Conservation (phyloP, 2,113 vertebrate species). For the Dinomys branickii region DNA sequence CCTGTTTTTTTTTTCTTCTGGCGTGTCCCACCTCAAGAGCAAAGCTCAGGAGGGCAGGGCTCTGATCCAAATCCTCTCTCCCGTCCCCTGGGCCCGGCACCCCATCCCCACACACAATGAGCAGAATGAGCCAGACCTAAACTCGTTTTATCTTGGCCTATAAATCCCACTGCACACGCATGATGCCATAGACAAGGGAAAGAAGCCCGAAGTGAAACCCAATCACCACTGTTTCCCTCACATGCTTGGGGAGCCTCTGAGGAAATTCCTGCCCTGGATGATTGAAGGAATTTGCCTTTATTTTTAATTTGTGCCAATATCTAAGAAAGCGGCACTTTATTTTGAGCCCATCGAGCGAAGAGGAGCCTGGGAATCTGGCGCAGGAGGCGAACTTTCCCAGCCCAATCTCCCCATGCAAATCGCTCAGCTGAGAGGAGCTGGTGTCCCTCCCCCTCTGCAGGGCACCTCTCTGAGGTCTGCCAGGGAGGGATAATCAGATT, state of each 20-base stretch:
- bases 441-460: background rate
- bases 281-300: constrained; percentile 29
- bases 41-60: background rate
- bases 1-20: background rate
- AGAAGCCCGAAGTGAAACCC: background rate
- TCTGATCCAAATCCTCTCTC: background rate
- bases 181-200: background rate
- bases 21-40: background rate
- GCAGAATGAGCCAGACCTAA: background rate
- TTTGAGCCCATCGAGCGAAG: background rate
- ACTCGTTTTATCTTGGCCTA: background rate
- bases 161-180: background rate
- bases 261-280: background rate
- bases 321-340: constrained; percentile 67
- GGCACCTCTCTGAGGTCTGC: background rate
- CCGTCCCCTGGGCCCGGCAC: background rate
- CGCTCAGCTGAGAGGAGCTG: background rate
- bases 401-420: background rate
- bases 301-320: constrained; percentile 63
- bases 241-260: background rate
- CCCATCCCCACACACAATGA: rapidly evolving
- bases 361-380: constrained; percentile 28
- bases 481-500: constrained; percentile 60
- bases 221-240: background rate
- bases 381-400: constrained; percentile 53